Evolutionary conservation across 2,888 invertebrate genomes (phyloP).

Genomic region (Ectropis crepuscularia): DNA sequence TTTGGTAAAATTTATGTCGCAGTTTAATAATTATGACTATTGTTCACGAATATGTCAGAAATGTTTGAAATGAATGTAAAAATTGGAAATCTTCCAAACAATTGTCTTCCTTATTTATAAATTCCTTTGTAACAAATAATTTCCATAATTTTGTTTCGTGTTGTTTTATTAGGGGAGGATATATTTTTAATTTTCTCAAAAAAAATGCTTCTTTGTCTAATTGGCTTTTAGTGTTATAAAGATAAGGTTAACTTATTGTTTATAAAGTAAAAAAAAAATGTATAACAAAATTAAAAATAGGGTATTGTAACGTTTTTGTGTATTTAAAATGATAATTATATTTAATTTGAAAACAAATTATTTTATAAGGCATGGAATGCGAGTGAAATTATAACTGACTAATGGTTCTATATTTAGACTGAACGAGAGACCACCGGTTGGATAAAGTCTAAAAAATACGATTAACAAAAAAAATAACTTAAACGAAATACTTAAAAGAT

Average conservation of each 20-base stretch:
- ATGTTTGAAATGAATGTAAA: conserved; percentile 15
- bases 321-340: conserved; percentile 15
- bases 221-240: no score
- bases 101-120: conserved; percentile 49
- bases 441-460: conserved; percentile 32
- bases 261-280: not conserved
- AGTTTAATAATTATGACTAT: not conserved
- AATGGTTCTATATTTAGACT: conserved; percentile 37
- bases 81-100: conserved; percentile 43
- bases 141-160: conserved; percentile 49
- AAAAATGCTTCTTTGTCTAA: no score
- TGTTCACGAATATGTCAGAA: not conserved
- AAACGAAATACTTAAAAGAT: not conserved
- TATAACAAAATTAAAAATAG: not conserved
- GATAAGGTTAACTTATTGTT: not conserved
- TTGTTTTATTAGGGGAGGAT: conserved; percentile 31
- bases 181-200: not conserved
- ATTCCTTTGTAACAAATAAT: conserved; percentile 42
- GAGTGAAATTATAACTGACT: conserved; percentile 25
- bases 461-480: conserved; percentile 12
- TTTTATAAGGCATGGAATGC: conserved; percentile 41
- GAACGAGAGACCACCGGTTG: conserved; percentile 46
- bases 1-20: no score
- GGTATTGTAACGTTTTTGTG: conserved; percentile 8
- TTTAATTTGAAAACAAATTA: conserved; percentile 36